These are phyloP conservation scores for Aphrophora alni DNA, from an alignment of 2,888 invertebrate species.

Conservation along the genomic window DNA sequence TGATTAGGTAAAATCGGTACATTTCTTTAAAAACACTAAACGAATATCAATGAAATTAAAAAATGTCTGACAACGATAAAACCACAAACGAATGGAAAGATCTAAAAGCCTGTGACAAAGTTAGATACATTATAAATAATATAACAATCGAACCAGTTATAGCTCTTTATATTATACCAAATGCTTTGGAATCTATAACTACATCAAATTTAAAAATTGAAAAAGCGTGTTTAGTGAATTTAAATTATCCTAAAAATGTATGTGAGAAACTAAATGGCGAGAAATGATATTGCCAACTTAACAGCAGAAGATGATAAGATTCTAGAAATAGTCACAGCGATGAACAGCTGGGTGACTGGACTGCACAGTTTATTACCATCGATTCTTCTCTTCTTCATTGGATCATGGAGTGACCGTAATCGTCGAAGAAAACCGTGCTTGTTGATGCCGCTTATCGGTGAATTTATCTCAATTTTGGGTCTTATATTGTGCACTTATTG, in stretches of 20 bases:
- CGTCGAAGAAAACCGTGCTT: slow-evolving; percentile 44
- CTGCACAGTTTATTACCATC: slow-evolving; percentile 38
- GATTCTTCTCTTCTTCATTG: slow-evolving; percentile 38
- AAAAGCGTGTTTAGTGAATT: slow-evolving; percentile 30
- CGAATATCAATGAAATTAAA: too few relatives aligned
- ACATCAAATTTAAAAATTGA: background rate
- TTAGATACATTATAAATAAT: background rate
- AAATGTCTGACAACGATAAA: background rate
- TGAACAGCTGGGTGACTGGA: slow-evolving; percentile 42
- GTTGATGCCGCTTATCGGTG: slow-evolving; percentile 43
- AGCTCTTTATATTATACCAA: background rate
- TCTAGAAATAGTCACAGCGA: slow-evolving; percentile 34
- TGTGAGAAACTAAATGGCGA: slow-evolving; percentile 34
- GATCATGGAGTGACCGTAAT: slow-evolving; percentile 45
- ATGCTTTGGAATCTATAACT: background rate
- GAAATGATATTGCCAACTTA: background rate
- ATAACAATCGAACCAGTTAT: background rate
- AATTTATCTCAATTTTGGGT: slow-evolving; percentile 41
- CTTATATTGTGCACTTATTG: slow-evolving; percentile 43
- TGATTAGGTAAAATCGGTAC: too few relatives aligned
- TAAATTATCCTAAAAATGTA: slow-evolving; percentile 28
- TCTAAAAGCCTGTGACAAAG: background rate
- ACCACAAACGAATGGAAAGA: background rate
- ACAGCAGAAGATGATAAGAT: slow-evolving; percentile 30
- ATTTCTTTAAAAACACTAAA: too few relatives aligned